Evolutionary conservation across 2,797 vertebrate species (phyloP).

Genomic region (Sitta carolinensis): DNA sequence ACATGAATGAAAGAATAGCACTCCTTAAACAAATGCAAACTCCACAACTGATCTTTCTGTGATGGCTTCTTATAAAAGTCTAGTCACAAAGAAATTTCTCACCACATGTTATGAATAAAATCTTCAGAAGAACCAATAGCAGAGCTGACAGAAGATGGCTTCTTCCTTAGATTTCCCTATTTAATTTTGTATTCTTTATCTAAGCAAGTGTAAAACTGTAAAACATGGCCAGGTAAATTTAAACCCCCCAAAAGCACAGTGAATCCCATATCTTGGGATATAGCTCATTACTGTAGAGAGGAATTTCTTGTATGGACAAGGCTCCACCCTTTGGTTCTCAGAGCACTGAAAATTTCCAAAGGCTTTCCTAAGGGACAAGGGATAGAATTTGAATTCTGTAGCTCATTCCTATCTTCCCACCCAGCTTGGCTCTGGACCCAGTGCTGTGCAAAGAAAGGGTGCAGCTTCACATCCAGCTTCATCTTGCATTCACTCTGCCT

Average conservation of each 20-base stretch:
- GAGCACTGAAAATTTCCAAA: background rate
- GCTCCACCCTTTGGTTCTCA: background rate
- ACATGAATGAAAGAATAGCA: background rate
- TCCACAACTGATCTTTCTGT: background rate
- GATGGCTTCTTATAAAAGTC: background rate
- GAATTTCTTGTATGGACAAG: fast-evolving
- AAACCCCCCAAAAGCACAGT: background rate
- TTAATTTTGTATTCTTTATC: background rate
- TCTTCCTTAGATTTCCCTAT: background rate
- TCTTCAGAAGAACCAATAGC: background rate
- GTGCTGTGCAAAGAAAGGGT: fast-evolving
- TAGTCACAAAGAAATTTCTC: background rate
- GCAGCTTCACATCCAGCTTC: background rate
- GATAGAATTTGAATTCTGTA: background rate
- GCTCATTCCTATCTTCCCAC: background rate
- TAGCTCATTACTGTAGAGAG: background rate
- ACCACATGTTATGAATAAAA: background rate
- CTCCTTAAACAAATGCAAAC: background rate
- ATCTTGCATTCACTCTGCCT: constrained; percentile 16
- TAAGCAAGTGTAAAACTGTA: background rate
- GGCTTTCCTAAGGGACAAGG: background rate
- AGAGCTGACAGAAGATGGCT: background rate
- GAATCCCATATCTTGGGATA: background rate
- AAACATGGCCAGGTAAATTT: background rate
- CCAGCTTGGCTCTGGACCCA: background rate